Percentiles rank a stretch among this genome's conserved stretches.
phyloP scores from a whole-genome alignment of 2,113 vertebrate genomes.

The Rhabdomys dilectus region DNA sequence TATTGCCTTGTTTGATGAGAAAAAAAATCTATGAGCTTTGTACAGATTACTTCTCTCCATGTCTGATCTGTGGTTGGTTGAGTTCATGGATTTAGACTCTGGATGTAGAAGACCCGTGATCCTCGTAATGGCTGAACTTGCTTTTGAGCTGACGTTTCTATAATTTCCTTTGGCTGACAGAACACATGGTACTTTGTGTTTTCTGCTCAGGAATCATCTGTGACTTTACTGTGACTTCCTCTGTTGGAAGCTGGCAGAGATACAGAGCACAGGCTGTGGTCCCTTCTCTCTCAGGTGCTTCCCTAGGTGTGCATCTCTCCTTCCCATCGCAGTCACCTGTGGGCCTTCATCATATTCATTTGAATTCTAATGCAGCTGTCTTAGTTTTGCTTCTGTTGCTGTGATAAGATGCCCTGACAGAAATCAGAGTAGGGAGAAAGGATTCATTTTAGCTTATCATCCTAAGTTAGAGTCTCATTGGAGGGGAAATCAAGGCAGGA shows the following conservation, averaged over 20 bases:
- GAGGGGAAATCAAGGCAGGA: neutral
- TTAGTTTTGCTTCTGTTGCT: neutral
- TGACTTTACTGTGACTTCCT: neutral
- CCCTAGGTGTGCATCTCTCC: no score
- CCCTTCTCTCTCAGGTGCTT: neutral
- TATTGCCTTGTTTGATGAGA: neutral
- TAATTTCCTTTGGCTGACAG: neutral
- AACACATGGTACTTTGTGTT: neutral
- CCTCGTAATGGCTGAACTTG: neutral
- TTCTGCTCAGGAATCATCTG: neutral
- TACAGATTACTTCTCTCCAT: neutral
- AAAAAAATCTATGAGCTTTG: neutral
- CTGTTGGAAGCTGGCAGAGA: neutral
- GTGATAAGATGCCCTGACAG: neutral
- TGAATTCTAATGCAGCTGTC: neutral
- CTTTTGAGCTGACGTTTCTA: neutral
- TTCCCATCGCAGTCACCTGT: neutral
- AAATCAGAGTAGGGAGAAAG: neutral
- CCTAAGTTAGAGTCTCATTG: no score
- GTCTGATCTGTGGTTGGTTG: neutral
- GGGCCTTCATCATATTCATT: neutral
- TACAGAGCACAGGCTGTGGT: neutral
- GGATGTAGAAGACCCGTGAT: rapidly evolving
- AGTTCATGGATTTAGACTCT: neutral
- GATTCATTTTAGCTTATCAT: neutral